Percentiles rank a stretch among this genome's conserved stretches.
These are phyloP conservation scores for Beris chalybata DNA, from an alignment of 2,888 invertebrate genomes.

Conservation along the genomic window DNA sequence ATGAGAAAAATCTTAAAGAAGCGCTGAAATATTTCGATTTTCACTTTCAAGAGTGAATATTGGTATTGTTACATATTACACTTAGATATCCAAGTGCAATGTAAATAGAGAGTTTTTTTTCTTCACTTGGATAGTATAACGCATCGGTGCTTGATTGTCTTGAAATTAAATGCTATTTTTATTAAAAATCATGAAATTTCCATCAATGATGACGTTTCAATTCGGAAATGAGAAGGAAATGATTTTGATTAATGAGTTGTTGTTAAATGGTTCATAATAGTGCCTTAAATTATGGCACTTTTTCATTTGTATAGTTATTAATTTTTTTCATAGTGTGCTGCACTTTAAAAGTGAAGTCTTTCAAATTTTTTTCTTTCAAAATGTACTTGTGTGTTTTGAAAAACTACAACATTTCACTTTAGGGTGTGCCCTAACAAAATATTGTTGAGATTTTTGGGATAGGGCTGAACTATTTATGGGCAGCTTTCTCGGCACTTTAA, in stretches of 20 bases:
- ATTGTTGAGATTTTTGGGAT: no score
- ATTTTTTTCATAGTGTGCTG: neutral
- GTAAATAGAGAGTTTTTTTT: constrained; percentile 19
- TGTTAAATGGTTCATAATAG: constrained; percentile 9
- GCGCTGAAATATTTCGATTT: constrained; percentile 7
- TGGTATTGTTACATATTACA: constrained; percentile 12
- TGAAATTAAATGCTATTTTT: no score
- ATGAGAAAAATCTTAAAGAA: neutral
- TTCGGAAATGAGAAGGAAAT: constrained; percentile 9
- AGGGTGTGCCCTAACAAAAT: no score
- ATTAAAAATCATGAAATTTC: no score
- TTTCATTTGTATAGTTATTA: neutral
- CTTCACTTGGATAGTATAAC: no score
- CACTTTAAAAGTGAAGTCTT: neutral
- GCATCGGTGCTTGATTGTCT: no score
- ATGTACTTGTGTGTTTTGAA: no score
- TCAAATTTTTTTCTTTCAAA: no score
- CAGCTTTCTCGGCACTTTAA: no score
- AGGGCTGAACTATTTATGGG: no score
- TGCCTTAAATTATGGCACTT: constrained; percentile 2
- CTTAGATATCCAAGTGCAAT: constrained; percentile 17
- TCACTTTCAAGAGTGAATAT: constrained; percentile 19
- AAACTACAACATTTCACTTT: no score
- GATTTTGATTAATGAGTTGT: constrained; percentile 12
- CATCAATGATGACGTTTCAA: constrained; percentile 1